Percentiles rank a stretch among this genome's conserved stretches.
phyloP scores from a whole-genome alignment of 2,888 invertebrate genomes.

The Dryococelus australis region DNA sequence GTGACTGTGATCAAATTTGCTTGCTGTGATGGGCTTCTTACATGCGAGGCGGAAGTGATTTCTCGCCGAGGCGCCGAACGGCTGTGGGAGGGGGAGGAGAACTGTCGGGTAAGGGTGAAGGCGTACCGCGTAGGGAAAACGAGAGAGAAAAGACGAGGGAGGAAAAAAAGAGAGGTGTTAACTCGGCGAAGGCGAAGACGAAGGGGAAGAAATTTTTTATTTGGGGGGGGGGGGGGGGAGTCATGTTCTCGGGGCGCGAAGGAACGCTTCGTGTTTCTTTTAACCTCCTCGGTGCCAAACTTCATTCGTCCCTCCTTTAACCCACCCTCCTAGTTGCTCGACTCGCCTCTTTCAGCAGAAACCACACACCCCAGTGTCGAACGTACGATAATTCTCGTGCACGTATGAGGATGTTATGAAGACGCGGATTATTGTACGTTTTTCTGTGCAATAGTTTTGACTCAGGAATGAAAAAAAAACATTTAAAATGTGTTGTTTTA shows the following conservation, averaged over 20 bases:
- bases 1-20: background rate
- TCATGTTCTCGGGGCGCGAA: background rate
- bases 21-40: constrained; percentile 8
- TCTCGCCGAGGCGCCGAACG: background rate
- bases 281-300: background rate
- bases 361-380: too few relatives aligned
- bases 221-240: background rate
- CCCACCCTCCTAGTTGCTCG: too few relatives aligned
- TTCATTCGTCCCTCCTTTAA: background rate
- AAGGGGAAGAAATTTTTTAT: background rate
- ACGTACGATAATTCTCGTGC: too few relatives aligned
- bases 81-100: background rate
- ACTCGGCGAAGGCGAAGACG: background rate
- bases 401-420: too few relatives aligned
- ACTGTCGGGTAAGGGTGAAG: background rate
- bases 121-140: background rate
- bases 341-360: too few relatives aligned
- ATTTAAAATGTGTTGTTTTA: too few relatives aligned
- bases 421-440: too few relatives aligned
- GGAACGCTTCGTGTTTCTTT: background rate
- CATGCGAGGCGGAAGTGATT: constrained; percentile 11
- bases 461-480: too few relatives aligned
- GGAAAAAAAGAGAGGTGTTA: background rate
- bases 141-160: background rate
- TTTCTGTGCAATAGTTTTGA: too few relatives aligned